Evolutionary conservation across 2,888 invertebrate species (phyloP), one percentile per base, ranked within the genome.

Genomic region (Pantelozetes paolii): DNA sequence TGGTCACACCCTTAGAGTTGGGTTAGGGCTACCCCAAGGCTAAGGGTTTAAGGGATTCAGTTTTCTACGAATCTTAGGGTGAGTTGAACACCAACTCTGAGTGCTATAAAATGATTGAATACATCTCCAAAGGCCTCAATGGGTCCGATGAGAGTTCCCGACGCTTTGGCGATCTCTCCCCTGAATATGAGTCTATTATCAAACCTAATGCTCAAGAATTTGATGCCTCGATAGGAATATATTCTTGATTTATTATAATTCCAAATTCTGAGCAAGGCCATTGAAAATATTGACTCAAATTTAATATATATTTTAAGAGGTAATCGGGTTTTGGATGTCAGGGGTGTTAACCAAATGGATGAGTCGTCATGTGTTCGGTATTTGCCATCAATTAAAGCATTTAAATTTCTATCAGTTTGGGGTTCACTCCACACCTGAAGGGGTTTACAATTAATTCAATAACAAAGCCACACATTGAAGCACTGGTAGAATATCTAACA

Each of bases 221-320:
- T 87, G 8, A 88, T 89, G 67, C 92, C 92, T 75, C 91, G 86
- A 74, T 88, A 87, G 0, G 91, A 90, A 82, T 92, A 89, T 78
- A 92, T 91, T 76, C 92, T 85, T 0, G 92, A 92, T 82, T 92
- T 92, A 82, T 92, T 92, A 82, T 93, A 92, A 82, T 92, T 92
- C 92, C 92, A 82, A 59, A 81, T 78, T 3, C 75, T n/a, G 20
- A 75, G 50, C 62, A 75, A 54, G 0, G 71, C 74, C 18, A 75
- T 54, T 2, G 75, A 69, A 20, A 71, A 59, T 13, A 32, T 28
- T 70, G 45, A n/a, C 11, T 71, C 36, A 23, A 75, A 73, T 20
- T 26, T 20, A n/a, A 75, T 48, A 1, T 15, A 23, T 30, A 75
- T 74, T 30, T 45, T 45, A 1, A 73, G 8, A 2, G 73, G 73